Evolutionary conservation across 2,113 vertebrate genomes (phyloP), one percentile per base, ranked within the genome.

Genomic region (Gopherus evgoodei): DNA sequence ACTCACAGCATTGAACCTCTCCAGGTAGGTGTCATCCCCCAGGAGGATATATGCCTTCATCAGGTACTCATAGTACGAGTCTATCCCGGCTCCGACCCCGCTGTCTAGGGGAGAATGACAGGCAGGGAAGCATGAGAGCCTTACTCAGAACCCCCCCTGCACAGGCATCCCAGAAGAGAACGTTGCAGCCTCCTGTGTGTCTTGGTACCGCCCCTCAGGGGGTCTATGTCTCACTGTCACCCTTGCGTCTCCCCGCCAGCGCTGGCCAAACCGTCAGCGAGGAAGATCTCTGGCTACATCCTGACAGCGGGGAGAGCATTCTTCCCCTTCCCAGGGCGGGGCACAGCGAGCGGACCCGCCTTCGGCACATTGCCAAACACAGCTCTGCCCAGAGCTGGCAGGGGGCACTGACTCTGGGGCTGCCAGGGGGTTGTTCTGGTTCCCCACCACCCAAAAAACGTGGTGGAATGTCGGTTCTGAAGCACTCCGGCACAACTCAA

Each of bases 31-130:
- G 52, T 85, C 92, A 50, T 93, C 92, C 14, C 92, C 92, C 54
- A 93, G 88, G 29, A 93, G 88, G 83, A 93, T 93, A 42, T 93
- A 93, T 4, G 92, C 92, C 92, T 93, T 93, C 86, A 93, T 88
- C 56, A 93, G 76, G 83, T 93, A 93, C 59, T 93, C 92, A 24
- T 93, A 93, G 83, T 93, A 93, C 8, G 92, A 93, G 57, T 93
- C 92, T 7, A 93, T 93, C 11, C 92, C 92, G 13, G 92, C 92
- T 52, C 92, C 92, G 31, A 93, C 92, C 22, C 92, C 92, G 31
- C 92, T 93, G 83, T 93, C 92, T 93, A 76, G 49, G 44, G 81
- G 16, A 29, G 19, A 78, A 29, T 11, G 14, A 78, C 83, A 65
- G 57, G 65, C 65, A 72, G n/a, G 4, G 65, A 72, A 44, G 11